phyloP scores from a whole-genome alignment of 92 coral and sea anemone species.

The Umimayanthus chanpuru region DNA sequence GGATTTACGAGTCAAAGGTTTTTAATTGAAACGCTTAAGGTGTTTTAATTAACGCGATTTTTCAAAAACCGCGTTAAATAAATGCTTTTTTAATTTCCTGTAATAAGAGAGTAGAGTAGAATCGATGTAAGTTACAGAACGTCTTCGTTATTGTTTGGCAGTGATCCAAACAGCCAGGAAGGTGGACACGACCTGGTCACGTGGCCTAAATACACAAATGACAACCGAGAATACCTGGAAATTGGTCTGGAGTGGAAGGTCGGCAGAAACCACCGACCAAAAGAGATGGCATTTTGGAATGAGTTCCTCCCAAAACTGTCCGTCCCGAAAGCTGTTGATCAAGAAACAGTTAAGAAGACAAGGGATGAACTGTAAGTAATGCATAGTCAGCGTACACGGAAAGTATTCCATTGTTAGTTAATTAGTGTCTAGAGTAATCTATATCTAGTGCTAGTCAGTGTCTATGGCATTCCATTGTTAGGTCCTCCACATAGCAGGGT shows the following conservation, averaged over 20 bases:
- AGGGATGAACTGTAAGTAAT: slow-evolving; percentile 7
- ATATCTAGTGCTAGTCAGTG: too few species aligned
- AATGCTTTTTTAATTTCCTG: too few species aligned
- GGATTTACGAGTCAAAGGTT: too few species aligned
- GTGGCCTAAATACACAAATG: slow-evolving; percentile 57
- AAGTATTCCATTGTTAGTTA: too few species aligned
- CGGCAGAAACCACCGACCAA: slow-evolving; percentile 29
- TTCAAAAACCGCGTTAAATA: too few species aligned
- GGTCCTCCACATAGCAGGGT: too few species aligned
- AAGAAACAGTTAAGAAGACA: neutral
- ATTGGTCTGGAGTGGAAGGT: slow-evolving; percentile 39
- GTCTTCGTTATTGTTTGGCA: neutral
- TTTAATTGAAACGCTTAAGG: too few species aligned
- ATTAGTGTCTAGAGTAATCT: too few species aligned
- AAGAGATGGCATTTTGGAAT: slow-evolving; percentile 45
- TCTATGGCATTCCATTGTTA: too few species aligned
- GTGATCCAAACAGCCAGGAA: slow-evolving; percentile 29
- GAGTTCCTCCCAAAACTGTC: slow-evolving; percentile 48
- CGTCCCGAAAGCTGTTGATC: neutral
- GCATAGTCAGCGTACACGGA: too few species aligned
- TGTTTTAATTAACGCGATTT: too few species aligned
- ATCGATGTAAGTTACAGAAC: neutral
- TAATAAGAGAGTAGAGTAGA: too few species aligned
- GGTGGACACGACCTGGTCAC: slow-evolving; percentile 31
- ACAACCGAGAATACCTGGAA: slow-evolving; percentile 31